These are phyloP conservation scores for Drosophila pseudoobscura DNA, from an alignment of 1,140 invertebrate genomes.

Conservation along the genomic window DNA sequence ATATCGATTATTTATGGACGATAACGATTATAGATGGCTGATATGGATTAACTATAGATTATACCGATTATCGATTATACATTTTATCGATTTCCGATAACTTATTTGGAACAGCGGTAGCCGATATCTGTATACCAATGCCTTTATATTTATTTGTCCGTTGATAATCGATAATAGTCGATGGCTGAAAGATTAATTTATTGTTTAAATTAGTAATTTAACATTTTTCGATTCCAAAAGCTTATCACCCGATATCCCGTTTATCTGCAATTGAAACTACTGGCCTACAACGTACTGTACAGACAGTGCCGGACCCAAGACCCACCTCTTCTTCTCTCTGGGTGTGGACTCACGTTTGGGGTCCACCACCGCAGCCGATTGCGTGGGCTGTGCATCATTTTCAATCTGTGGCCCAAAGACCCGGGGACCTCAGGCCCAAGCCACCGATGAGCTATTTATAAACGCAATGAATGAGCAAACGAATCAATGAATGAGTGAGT, in stretches of 20 bases:
- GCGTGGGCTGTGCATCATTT: conserved; percentile 69
- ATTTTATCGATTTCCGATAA: too few species aligned
- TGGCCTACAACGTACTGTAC: conserved; percentile 13
- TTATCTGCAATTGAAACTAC: not conserved
- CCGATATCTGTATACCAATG: too few species aligned
- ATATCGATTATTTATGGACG: too few species aligned
- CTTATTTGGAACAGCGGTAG: too few species aligned
- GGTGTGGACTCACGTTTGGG: conserved; percentile 38
- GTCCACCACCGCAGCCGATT: conserved; percentile 30
- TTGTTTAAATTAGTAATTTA: not conserved
- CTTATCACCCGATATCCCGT: too few species aligned
- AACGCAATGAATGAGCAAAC: conserved; percentile 51
- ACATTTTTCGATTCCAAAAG: not conserved
- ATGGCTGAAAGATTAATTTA: too few species aligned
- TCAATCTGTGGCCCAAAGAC: conserved; percentile 52
- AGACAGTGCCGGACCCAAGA: not conserved
- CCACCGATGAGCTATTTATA: conserved; percentile 65
- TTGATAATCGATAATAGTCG: not conserved
- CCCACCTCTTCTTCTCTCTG: conserved; percentile 4
- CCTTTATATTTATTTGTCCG: too few species aligned
- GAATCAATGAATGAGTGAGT: conserved; percentile 60
- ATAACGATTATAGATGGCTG: too few species aligned
- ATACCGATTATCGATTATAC: too few species aligned
- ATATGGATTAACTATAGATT: too few species aligned
- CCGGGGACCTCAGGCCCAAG: conserved; percentile 1